phyloP scores from a whole-genome alignment of 2,113 vertebrate genomes.

The Ptilonorhynchus violaceus region DNA sequence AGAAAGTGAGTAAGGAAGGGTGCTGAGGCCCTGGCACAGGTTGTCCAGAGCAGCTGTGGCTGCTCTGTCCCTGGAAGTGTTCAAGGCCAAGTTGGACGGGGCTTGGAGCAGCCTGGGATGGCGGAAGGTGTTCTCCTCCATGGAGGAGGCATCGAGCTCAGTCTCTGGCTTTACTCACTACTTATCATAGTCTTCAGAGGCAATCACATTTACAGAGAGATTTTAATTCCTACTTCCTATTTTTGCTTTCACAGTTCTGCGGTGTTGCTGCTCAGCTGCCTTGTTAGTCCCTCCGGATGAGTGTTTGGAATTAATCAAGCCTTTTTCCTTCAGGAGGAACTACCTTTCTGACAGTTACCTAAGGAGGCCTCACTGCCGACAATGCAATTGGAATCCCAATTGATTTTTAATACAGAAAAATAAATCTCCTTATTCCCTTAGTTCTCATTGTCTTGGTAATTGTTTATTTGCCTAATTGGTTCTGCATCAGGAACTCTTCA shows the following conservation, averaged over 20 bases:
- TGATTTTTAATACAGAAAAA: conserved; percentile 16
- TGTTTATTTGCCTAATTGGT: conserved; percentile 70
- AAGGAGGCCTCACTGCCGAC: not conserved
- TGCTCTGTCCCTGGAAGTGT: not conserved
- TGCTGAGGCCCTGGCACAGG: not conserved
- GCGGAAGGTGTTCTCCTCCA: too few relatives aligned
- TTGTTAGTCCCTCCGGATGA: not conserved
- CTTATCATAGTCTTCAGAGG: not conserved
- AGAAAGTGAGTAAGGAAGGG: not conserved
- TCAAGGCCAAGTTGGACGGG: not conserved
- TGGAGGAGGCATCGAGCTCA: not conserved
- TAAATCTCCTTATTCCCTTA: not conserved
- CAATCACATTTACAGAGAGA: not conserved
- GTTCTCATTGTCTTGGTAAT: conserved; percentile 39
- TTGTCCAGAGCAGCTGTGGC: not conserved
- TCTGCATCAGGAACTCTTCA: conserved; percentile 55
- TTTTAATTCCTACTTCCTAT: not conserved
- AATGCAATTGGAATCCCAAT: not conserved
- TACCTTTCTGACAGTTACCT: not conserved
- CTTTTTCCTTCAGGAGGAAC: not conserved
- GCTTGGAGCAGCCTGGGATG: not conserved
- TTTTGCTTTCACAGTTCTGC: not conserved
- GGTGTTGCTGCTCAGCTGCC: not conserved
- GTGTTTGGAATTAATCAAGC: not conserved
- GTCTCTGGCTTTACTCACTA: not conserved